Evolutionary conservation across 2,888 invertebrate species (phyloP).

Genomic region (Spodoptera picta): DNA sequence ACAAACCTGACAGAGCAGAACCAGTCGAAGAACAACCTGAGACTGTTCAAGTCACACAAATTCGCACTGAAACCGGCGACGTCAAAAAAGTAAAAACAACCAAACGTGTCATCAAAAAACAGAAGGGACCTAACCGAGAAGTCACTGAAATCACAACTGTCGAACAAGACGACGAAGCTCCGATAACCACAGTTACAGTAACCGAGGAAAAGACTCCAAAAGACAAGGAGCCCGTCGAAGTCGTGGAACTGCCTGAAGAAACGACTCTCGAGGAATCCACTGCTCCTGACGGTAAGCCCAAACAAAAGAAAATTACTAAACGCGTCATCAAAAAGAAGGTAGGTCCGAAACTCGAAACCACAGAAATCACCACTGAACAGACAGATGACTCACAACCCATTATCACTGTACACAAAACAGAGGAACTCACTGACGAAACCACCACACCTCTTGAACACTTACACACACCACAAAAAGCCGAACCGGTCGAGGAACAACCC

Average conservation of each 20-base stretch:
- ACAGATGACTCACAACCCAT: no score
- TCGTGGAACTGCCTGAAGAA: constrained; percentile 20
- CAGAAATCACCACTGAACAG: no score
- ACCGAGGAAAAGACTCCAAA: constrained; percentile 15
- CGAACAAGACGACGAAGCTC: constrained; percentile 53
- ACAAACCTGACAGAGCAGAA: constrained; percentile 10
- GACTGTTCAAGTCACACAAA: constrained; percentile 57
- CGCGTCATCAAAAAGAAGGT: no score
- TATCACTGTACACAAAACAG: no score
- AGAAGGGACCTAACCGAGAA: constrained; percentile 54
- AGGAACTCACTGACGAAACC: no score
- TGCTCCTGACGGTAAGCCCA: no score
- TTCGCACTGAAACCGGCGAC: constrained; percentile 52
- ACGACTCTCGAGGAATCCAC: constrained; percentile 1
- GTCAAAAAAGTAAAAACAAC: constrained; percentile 52
- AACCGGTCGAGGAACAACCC: no score
- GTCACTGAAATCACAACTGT: constrained; percentile 57
- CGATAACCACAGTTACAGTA: constrained; percentile 42
- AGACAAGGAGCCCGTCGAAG: background rate
- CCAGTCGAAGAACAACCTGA: constrained; percentile 58
- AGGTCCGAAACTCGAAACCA: no score
- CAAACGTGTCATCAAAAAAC: constrained; percentile 62
- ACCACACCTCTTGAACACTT: no score
- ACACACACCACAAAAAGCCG: no score
- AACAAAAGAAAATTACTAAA: no score